Percentiles rank a stretch among this genome's conserved stretches.
Evolutionary conservation across 2,113 vertebrate genomes (phyloP).

Genomic region (Rhinoptilus africanus): DNA sequence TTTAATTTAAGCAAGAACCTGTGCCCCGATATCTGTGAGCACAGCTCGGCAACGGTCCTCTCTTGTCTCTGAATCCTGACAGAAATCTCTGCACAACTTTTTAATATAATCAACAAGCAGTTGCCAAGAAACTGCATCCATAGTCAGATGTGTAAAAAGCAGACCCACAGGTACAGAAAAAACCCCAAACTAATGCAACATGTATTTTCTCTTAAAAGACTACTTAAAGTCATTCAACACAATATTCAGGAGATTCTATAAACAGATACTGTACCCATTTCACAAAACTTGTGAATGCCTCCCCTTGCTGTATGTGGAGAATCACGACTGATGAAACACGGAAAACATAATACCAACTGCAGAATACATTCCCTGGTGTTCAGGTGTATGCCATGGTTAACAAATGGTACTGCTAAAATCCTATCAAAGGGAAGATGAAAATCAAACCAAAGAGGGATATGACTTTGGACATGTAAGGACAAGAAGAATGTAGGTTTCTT

Average conservation of each 20-base stretch:
- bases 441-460: not conserved
- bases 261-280: not conserved
- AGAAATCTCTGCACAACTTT: not conserved
- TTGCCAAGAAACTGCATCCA: not conserved
- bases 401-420: not conserved
- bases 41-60: not conserved
- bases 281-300: not conserved
- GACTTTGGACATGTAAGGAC: not conserved
- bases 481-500: not conserved
- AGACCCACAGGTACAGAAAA: not conserved
- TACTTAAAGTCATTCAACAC: not conserved
- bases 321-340: not conserved
- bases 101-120: not conserved
- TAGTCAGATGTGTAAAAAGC: not conserved
- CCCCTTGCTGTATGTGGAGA: fast-evolving
- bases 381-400: not conserved
- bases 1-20: not conserved
- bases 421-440: not conserved
- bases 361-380: not conserved
- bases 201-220: not conserved
- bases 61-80: not conserved
- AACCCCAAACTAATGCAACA: not conserved
- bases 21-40: not conserved
- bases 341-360: not conserved
- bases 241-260: not conserved